Base-by-base conservation (phyloP, 2,113 vertebrate species). In the Lamprologus tigripictilis region DNA sequence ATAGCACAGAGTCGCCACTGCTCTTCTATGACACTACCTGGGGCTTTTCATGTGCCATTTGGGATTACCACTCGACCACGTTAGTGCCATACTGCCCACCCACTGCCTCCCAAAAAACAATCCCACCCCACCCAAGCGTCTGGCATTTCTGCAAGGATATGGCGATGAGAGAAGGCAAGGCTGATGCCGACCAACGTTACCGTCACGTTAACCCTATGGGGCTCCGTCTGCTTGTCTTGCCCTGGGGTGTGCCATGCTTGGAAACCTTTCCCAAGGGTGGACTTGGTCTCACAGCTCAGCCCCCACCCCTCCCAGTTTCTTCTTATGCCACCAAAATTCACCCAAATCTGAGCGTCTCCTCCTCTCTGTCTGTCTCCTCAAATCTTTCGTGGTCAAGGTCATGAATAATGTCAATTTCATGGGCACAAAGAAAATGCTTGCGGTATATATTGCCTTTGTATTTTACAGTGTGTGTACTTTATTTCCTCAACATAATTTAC, bases 121-220 rank as follows among this genome's bases (percentile, higher is more conserved):
- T 93, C 47, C 40, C 89, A 88, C 84, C 95, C 93, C 94, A 94
- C 94, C 96, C 91, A 94, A 95, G 88, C 86, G 94, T 94, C 96
- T 95, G 93, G 85, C 90, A 95, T 96, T 95, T 95, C 91, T 89
- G 96, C 95, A 91, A 96, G 96, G 96, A 94, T 94, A 91, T 88
- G 90, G 96, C 94, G 88, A 88, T 57, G 89, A 87, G 91, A 94
- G 93, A 89, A 95, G 95, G 94, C 84, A 93, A 96, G 92, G 88
- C 90, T 95, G 93, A 94, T 93, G 96, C 94, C 95, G 93, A 82
- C 91, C 82, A 89, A 86, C 83, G 83, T 90, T 91, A 95, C 76
- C 89, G 45, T 96, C 95, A 95, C 31, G 85, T 91, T 89, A 86
- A 89, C 90, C 80, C 76, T 81, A 33, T 86, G 86, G 93, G 84